These are phyloP conservation scores for Taenaris catops DNA, from an alignment of 2,888 invertebrate species.

Conservation along the genomic window DNA sequence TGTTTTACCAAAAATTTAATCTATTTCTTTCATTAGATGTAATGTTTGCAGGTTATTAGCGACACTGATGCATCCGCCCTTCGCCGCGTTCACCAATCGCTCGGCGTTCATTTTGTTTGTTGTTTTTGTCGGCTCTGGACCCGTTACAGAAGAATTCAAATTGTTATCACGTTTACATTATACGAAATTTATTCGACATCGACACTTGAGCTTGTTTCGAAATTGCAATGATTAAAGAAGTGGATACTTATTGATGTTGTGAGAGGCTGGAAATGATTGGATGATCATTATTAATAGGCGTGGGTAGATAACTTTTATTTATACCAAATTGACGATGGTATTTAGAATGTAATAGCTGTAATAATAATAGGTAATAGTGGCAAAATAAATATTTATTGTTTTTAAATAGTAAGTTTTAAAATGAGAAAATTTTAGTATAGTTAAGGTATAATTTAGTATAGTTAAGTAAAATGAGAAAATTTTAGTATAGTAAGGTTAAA, in stretches of 20 bases:
- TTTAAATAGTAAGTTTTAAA: no score
- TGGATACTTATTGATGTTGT: conserved; percentile 59
- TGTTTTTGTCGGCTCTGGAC: conserved; percentile 76
- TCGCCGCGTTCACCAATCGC: conserved; percentile 48
- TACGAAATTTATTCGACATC: conserved; percentile 79
- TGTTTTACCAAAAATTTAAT: no score
- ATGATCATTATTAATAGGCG: conserved; percentile 36
- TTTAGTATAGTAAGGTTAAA: no score
- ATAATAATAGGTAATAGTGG: conserved; percentile 2
- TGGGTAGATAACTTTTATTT: conserved; percentile 9
- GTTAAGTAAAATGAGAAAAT: no score
- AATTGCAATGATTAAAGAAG: conserved; percentile 78
- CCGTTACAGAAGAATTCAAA: conserved; percentile 79
- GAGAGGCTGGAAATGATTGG: conserved; percentile 36
- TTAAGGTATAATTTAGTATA: no score
- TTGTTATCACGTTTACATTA: conserved; percentile 80
- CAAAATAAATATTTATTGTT: no score
- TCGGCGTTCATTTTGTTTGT: conserved; percentile 62
- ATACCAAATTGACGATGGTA: conserved; percentile 1
- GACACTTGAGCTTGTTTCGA: conserved; percentile 77
- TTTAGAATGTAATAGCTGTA: background rate
- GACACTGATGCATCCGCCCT: no score
- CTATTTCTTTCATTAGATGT: no score
- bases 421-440: no score
- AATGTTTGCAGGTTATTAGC: no score